Evolutionary conservation across 1,140 invertebrate genomes (phyloP).

Genomic region (Polypedilum vanderplanki): DNA sequence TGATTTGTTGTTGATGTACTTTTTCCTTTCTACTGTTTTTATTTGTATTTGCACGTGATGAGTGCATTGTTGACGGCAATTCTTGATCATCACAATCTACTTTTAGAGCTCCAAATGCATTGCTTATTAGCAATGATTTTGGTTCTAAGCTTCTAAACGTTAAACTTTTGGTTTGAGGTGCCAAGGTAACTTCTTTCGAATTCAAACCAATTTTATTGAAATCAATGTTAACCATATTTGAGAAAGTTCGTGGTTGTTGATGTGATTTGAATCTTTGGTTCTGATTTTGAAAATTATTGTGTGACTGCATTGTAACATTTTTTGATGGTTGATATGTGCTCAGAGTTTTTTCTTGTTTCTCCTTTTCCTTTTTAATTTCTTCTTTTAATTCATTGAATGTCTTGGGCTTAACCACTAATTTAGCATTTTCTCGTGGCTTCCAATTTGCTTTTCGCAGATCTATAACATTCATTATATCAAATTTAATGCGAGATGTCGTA

Average conservation of each 20-base stretch:
- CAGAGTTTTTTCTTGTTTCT: not conserved
- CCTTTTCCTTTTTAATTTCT: not conserved
- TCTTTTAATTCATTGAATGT: not conserved
- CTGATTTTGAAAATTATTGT: not conserved
- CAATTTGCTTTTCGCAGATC: not conserved
- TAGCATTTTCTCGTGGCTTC: not conserved
- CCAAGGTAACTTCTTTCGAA: too few species aligned
- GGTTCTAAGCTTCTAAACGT: too few species aligned
- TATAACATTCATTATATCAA: not conserved
- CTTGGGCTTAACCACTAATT: not conserved
- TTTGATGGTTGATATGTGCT: not conserved
- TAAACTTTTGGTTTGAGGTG: too few species aligned
- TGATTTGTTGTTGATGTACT: not conserved
- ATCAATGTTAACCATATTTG: too few species aligned
- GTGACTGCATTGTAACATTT: not conserved
- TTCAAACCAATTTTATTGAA: too few species aligned
- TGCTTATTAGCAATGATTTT: too few species aligned
- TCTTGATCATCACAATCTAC: too few species aligned
- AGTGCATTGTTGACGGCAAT: too few species aligned
- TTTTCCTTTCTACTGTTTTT: not conserved
- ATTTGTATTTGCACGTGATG: not conserved
- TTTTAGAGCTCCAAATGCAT: too few species aligned
- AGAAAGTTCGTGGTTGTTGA: not conserved
- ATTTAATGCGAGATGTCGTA: not conserved
- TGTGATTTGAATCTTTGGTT: not conserved